Evolutionary conservation across 2,888 invertebrate species (phyloP).

Genomic region (Tenthredo distinguenda): DNA sequence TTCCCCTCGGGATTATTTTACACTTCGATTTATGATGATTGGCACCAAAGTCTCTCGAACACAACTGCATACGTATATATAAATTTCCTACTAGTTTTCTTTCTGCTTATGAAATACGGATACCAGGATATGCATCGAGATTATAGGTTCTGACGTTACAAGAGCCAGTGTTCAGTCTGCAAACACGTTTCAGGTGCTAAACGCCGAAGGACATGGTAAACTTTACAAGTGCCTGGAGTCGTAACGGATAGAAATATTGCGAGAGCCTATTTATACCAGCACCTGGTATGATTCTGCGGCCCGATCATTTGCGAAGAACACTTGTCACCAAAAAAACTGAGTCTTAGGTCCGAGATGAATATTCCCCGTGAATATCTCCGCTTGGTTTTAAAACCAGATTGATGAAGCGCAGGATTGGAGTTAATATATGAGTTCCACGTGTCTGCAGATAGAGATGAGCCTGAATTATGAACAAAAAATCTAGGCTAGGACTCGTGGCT

Average conservation of each 20-base stretch:
- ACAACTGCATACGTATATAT: not conserved
- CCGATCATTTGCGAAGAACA: not conserved
- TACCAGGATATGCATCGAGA: constrained; percentile 1
- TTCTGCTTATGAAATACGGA: not conserved
- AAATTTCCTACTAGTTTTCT: not conserved
- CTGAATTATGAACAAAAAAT: constrained; percentile 24
- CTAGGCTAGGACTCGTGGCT: constrained; percentile 21
- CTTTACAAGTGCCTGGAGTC: constrained; percentile 24
- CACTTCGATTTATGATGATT: not conserved
- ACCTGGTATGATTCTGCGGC: not conserved
- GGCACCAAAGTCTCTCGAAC: not conserved
- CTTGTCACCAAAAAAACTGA: not conserved
- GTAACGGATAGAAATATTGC: constrained; percentile 39
- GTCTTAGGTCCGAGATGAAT: not conserved
- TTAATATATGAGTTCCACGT: not conserved
- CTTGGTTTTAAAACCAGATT: not conserved
- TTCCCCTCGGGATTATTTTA: not conserved
- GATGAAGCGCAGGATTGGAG: not conserved
- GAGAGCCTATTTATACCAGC: not conserved
- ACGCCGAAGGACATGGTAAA: constrained; percentile 43
- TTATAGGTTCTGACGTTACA: constrained; percentile 22
- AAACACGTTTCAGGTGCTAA: constrained; percentile 45
- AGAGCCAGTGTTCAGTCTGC: constrained; percentile 29
- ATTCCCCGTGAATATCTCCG: not conserved
- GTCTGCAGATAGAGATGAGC: not conserved